These are phyloP conservation scores for Vombatus ursinus DNA, from an alignment of 2,113 vertebrate species.

Conservation along the genomic window DNA sequence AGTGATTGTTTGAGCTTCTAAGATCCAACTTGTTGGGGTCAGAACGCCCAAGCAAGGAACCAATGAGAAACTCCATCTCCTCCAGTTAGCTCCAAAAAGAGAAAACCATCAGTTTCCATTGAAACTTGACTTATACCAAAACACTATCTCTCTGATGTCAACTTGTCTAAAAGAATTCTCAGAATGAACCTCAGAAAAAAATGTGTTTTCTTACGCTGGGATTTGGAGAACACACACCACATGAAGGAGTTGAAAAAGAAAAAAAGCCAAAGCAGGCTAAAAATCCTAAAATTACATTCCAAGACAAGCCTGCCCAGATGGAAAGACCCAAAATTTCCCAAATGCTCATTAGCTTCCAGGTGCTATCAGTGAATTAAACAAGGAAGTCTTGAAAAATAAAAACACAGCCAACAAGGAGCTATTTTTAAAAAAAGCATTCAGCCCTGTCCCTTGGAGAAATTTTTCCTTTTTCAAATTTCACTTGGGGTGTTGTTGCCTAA, in stretches of 20 bases:
- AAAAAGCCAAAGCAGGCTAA: background rate
- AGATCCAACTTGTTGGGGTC: background rate
- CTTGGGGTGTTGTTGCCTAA: constrained; percentile 19
- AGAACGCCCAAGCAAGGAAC: too few relatives aligned
- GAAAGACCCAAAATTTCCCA: background rate
- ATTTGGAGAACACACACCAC: background rate
- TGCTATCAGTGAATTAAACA: background rate
- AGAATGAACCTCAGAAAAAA: background rate
- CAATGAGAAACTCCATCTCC: background rate
- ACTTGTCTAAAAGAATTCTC: background rate
- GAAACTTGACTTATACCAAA: background rate
- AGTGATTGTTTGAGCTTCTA: background rate
- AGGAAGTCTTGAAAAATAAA: background rate
- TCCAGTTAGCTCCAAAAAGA: background rate
- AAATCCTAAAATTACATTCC: background rate
- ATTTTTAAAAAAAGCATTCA: background rate
- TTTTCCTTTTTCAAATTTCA: constrained; percentile 33
- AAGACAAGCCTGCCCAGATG: background rate
- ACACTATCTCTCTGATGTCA: background rate
- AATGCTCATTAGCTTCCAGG: background rate
- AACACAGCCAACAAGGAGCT: background rate
- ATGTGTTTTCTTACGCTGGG: background rate
- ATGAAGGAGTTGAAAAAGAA: background rate
- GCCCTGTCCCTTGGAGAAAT: background rate
- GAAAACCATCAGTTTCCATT: background rate